Base-by-base conservation (phyloP, 2,113 vertebrate species). In the Nothocercus nigrocapillus region DNA sequence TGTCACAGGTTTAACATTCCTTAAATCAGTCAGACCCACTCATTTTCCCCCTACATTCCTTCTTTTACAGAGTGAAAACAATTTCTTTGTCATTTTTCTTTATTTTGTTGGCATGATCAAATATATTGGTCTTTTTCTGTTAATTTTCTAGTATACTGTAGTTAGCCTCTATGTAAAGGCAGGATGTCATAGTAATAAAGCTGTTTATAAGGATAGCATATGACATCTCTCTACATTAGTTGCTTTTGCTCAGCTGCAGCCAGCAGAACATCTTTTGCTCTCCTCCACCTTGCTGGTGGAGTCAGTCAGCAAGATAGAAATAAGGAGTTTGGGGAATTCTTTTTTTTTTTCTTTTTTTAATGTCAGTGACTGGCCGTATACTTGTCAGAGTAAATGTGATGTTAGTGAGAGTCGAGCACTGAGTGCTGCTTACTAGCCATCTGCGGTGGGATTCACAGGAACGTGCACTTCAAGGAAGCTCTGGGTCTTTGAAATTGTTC, bases 151-250 rank as follows among this genome's bases (percentile, higher is more conserved):
- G 25, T 12, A 51, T 2, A 13, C 7, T 83, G 9, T 80, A n/a
- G 59, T 18, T 93, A 61, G 11, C 21, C 21, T 9, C 68, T 88
- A 4, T 4, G 66, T 22, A 40, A 88, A 80, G 7, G 5, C 62
- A 24, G 6, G 8, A 44, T 64, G 18, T n/a, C 7, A 58, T 82
- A 82, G 64, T 61, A 21, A 63, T 78, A 89, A 32, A 74, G 4
- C 45, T 84, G 0, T 59, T 78, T 42, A 68, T 82, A 47, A 73
- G 2, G 7, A 6, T 70, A 22, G n/a, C 4, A 1, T 62, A 10
- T n/a, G 70, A 51, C 2, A 27, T 76, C 11, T 84, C 6, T 67
- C 38, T 64, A 4, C 3, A 3, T 62, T 72, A 73, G 24, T 51
- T 73, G 8, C 32, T 93, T 68, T 80, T 90, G 15, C 49, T 85